Conservation (phyloP, 2,797 vertebrate genomes). For the Propithecus deckenii region DNA sequence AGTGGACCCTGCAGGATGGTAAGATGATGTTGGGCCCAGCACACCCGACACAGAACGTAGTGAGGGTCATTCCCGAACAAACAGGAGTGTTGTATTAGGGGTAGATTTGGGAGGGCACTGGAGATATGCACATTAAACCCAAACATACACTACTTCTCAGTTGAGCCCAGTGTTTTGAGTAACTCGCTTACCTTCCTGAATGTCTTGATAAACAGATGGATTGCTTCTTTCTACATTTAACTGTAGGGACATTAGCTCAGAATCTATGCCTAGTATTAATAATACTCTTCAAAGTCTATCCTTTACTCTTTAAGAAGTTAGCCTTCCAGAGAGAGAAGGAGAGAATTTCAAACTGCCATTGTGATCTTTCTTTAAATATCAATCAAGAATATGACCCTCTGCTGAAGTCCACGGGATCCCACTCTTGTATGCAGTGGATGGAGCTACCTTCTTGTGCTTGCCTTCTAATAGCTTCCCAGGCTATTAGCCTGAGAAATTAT, state of each 20-base stretch:
- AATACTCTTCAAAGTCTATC: neutral
- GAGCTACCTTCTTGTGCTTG: neutral
- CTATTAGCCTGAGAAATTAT: neutral
- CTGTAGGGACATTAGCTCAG: neutral
- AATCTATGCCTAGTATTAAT: neutral
- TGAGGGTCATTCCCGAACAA: neutral
- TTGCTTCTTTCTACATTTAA: neutral
- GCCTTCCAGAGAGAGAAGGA: neutral
- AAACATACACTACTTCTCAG: neutral
- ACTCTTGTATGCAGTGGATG: neutral
- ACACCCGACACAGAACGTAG: neutral
- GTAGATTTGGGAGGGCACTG: neutral
- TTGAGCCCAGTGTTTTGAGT: neutral
- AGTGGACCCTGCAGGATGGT: rapidly evolving
- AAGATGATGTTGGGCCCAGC: neutral
- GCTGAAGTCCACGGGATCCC: neutral
- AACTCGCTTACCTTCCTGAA: neutral
- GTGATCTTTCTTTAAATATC: neutral
- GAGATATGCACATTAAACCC: neutral
- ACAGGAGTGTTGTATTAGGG: neutral
- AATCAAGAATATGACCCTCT: neutral
- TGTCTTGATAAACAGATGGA: neutral
- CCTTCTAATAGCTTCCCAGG: neutral
- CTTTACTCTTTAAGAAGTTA: neutral
- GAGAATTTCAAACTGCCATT: neutral